Evolutionary conservation across 92 coral and sea anemone genomes (phyloP), one percentile per base, ranked within the genome.

Genomic region (Paragorgia papillata): DNA sequence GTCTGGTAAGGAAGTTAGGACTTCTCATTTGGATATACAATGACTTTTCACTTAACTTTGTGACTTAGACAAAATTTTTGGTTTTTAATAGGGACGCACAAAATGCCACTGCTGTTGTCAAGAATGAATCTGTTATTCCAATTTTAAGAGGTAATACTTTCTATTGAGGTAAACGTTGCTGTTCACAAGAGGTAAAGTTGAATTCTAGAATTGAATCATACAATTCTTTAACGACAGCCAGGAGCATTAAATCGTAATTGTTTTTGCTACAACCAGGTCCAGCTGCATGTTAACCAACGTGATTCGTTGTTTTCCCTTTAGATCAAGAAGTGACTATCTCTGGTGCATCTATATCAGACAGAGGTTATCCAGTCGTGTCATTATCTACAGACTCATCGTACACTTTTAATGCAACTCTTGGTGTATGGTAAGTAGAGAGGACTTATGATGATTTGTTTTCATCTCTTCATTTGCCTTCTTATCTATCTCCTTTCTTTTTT

Each of bases 281-380:
- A 3, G 4, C 5, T 37, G 43, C 4, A 37, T 4, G 43, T 37
- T 4, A 9, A 4, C 4, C 43, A 4, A 37, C 9, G 9, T 37
- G 9, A 37, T 37, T 37, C 43, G 9, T 37, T 37, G 43, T 37
- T 37, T 46, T 46, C 53, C 10, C 49, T 40, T 20, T 86, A 88
- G 97, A 96, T 12, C 78, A 80, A n/a, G 94, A 94, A 69, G 82
- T 89, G 35, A 88, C 98, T 0, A 94, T 94, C 19, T 78, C 92
- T n/a, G 95, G 98, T 39, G 92, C 97, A 57, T 86, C 97, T 28
- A 91, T 91, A 21, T 88, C 98, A 71, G 98, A 91, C 34, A 85
- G 86, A 67, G 98, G 98, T 8, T 85, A 88, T 66, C 98, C 98
- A 0, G 90, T 94, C 61, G 86, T 94, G 59, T 88, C 98, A 20